Evolutionary conservation across 2,797 vertebrate genomes (phyloP).

Genomic region (Chrosomus eos): DNA sequence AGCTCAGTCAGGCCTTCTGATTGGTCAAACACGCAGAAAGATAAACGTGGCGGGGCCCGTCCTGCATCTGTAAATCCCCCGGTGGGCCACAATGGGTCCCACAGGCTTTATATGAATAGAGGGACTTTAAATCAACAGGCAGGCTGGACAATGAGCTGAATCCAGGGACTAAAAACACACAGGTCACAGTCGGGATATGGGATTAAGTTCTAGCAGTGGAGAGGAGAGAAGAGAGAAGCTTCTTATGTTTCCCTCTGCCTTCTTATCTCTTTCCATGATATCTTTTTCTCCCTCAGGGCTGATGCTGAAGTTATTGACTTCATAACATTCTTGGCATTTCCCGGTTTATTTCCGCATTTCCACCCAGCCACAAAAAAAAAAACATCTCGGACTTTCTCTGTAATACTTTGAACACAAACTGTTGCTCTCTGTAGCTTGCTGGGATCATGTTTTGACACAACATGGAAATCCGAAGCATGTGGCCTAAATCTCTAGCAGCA

Average conservation of each 20-base stretch:
- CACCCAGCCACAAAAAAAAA: slow-evolving; percentile 6
- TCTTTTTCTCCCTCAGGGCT: slow-evolving; percentile 23
- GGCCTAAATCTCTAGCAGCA: slow-evolving; percentile 3
- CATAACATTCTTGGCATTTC: slow-evolving; percentile 50
- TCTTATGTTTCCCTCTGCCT: neutral
- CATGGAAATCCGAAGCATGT: slow-evolving; percentile 25
- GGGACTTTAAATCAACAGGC: slow-evolving; percentile 42
- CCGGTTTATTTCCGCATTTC: slow-evolving; percentile 43
- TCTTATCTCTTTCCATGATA: slow-evolving; percentile 20
- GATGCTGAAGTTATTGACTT: slow-evolving; percentile 46
- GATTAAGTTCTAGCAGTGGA: slow-evolving; percentile 33
- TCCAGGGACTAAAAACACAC: slow-evolving; percentile 47
- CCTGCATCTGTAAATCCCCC: slow-evolving; percentile 48
- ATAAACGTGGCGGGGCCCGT: slow-evolving; percentile 45
- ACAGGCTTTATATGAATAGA: slow-evolving; percentile 43
- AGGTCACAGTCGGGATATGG: slow-evolving; percentile 34
- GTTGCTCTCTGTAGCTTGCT: neutral
- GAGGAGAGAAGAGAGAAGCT: neutral
- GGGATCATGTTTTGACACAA: slow-evolving; percentile 38
- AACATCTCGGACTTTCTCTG: neutral
- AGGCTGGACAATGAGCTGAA: slow-evolving; percentile 42
- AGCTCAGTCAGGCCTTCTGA: slow-evolving; percentile 44
- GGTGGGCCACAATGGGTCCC: slow-evolving; percentile 28
- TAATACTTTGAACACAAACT: slow-evolving; percentile 10
- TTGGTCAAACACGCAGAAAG: slow-evolving; percentile 59